These are phyloP conservation scores for Ophion slaviceki DNA, from an alignment of 2,888 invertebrate species.

Conservation along the genomic window DNA sequence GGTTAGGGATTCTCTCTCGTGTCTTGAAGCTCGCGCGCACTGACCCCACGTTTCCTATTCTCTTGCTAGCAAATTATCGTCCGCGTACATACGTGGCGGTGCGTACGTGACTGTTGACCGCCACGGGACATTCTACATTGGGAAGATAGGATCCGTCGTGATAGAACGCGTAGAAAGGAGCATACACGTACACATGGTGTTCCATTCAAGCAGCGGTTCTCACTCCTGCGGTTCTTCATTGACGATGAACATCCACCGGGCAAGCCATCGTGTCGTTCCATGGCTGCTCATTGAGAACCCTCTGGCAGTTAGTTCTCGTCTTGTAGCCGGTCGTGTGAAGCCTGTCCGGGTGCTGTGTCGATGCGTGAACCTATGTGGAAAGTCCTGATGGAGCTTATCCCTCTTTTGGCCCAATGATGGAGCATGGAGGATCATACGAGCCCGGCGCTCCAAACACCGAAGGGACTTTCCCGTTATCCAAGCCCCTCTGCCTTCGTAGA, in stretches of 20 bases:
- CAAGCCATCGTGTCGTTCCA: too few relatives aligned
- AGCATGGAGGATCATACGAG: background rate
- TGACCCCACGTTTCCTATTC: conserved; percentile 31
- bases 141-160: conserved; percentile 19
- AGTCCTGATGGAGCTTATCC: background rate
- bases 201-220: conserved; percentile 5
- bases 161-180: conserved; percentile 12
- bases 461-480: background rate
- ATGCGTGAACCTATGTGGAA: background rate
- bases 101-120: conserved; percentile 29
- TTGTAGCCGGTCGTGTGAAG: conserved; percentile 6
- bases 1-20: background rate
- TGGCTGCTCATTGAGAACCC: conserved; percentile 1
- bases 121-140: conserved; percentile 15
- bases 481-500: background rate
- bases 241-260: background rate
- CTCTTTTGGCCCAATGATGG: background rate
- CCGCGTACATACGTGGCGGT: conserved; percentile 16
- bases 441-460: background rate
- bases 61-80: conserved; percentile 31
- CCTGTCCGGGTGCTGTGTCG: background rate
- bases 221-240: background rate
- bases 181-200: background rate
- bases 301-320: background rate
- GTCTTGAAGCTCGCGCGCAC: conserved; percentile 19